Evolutionary conservation across 2,113 vertebrate species (phyloP).

Genomic region (Lichenostomus cassidix): DNA sequence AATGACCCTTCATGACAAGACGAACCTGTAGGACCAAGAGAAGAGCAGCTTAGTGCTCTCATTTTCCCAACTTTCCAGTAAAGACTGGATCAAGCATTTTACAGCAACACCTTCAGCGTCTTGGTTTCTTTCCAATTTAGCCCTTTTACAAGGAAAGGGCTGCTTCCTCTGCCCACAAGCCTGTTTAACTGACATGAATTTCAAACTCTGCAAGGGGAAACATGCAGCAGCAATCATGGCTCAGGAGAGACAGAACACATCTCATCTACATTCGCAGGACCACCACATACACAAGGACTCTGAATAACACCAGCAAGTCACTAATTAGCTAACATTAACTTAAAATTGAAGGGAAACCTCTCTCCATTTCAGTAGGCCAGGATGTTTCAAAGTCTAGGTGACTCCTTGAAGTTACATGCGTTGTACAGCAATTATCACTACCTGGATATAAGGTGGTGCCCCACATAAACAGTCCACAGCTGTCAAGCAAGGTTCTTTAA

Average conservation of each 20-base stretch:
- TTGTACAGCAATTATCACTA: not conserved
- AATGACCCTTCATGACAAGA: conserved; percentile 91
- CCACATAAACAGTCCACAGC: not conserved
- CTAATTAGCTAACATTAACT: not conserved
- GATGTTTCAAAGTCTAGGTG: not conserved
- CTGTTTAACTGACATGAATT: not conserved
- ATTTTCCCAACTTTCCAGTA: not conserved
- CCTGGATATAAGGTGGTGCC: not conserved
- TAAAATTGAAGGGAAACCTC: not conserved
- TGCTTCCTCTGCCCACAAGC: not conserved
- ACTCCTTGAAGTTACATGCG: not conserved
- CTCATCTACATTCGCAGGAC: not conserved
- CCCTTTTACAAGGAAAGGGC: not conserved
- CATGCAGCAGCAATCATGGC: not conserved
- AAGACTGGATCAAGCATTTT: not conserved
- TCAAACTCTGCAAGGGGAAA: not conserved
- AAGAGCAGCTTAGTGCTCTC: not conserved
- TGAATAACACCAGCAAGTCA: not conserved
- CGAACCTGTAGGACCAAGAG: conserved; percentile 80
- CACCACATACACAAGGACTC: not conserved
- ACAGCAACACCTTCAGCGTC: not conserved
- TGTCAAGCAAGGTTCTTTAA: not conserved
- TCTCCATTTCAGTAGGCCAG: not conserved
- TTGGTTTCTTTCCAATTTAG: not conserved
- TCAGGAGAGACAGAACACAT: not conserved